A percentile compares a stretch with the other conserved stretches of the same genome.
phyloP scores from a whole-genome alignment of 2,113 vertebrate genomes.

The Piaya cayana region DNA sequence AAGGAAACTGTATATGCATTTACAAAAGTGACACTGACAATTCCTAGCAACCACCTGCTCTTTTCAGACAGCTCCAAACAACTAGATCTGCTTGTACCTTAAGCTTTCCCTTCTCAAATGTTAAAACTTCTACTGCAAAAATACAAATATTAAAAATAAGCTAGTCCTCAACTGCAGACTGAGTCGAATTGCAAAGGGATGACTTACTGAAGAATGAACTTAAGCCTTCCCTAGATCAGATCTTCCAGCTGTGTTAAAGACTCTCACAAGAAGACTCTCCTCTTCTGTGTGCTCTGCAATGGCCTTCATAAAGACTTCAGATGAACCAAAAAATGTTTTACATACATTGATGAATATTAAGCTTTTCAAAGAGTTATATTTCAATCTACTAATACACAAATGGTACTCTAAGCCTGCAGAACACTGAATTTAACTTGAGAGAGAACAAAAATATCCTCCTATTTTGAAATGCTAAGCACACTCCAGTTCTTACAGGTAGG shows the following conservation, averaged over 20 bases:
- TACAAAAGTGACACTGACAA: neutral
- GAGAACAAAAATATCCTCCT: neutral
- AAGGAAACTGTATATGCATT: neutral
- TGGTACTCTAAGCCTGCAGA: neutral
- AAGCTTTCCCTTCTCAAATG: neutral
- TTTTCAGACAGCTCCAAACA: neutral
- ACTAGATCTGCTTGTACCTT: neutral
- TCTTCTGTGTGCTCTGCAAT: neutral
- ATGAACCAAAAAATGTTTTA: neutral
- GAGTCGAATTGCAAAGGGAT: neutral
- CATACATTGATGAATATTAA: neutral
- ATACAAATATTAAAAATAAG: neutral
- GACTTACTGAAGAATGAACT: neutral
- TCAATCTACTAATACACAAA: neutral
- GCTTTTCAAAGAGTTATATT: neutral
- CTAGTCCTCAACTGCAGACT: neutral
- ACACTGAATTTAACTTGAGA: neutral
- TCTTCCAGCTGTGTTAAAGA: neutral
- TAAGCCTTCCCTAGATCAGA: neutral
- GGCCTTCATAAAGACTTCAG: neutral
- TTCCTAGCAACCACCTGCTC: neutral
- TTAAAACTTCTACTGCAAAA: neutral
- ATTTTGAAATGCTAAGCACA: neutral
- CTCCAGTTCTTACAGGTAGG: neutral
- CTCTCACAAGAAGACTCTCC: neutral